Percentiles rank a stretch among this genome's conserved stretches.
Evolutionary conservation across 2,113 vertebrate species (phyloP).

Genomic region (Chlorocebus sabaeus): DNA sequence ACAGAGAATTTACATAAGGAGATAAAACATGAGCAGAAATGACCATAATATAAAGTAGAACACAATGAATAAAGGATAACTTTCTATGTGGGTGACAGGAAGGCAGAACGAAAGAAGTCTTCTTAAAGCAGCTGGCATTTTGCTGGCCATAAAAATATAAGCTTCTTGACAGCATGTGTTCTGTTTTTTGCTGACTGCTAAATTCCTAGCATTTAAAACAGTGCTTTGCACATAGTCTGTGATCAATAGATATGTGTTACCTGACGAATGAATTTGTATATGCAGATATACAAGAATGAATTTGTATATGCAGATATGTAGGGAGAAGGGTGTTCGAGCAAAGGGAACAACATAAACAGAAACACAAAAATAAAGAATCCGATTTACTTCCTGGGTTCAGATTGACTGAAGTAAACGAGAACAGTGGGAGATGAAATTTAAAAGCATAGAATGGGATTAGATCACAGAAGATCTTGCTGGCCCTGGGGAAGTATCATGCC

Average conservation of each 20-base stretch:
- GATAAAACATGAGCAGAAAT: not conserved
- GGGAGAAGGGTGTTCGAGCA: not conserved
- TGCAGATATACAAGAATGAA: not conserved
- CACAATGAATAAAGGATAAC: not conserved
- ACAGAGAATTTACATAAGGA: not conserved
- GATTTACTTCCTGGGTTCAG: not conserved
- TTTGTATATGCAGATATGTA: not conserved
- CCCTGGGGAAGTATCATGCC: not conserved
- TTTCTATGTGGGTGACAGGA: not conserved
- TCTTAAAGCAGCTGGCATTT: not conserved
- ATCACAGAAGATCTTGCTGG: not conserved
- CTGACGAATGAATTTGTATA: not conserved
- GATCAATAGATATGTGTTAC: not conserved
- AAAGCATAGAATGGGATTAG: not conserved
- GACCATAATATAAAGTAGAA: not conserved
- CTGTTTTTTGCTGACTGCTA: not conserved
- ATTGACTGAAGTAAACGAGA: not conserved
- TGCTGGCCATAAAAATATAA: not conserved
- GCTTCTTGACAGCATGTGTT: not conserved
- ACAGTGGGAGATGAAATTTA: not conserved
- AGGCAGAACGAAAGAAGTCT: not conserved
- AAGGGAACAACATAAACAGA: not conserved
- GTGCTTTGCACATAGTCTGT: not conserved
- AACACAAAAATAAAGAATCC: not conserved
- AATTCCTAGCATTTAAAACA: not conserved